These are phyloP conservation scores for Sphaerophoria taeniata DNA, from an alignment of 2,888 invertebrate species.

Conservation along the genomic window DNA sequence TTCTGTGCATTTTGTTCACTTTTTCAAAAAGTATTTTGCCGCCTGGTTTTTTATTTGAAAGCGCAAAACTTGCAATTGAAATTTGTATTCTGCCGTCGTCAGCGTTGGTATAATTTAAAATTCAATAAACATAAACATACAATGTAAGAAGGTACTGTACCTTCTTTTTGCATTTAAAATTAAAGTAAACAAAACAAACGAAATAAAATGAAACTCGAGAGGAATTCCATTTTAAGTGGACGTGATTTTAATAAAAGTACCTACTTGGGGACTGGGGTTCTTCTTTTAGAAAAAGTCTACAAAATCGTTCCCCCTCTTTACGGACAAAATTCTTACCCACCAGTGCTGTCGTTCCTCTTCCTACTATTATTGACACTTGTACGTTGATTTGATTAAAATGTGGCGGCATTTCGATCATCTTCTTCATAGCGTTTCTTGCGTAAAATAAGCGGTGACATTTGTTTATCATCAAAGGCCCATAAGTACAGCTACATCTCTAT, in stretches of 20 bases:
- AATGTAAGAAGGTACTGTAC: background rate
- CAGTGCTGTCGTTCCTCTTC: too few species aligned
- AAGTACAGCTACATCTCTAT: too few species aligned
- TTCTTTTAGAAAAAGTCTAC: background rate
- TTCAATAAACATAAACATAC: background rate
- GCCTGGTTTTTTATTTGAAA: background rate
- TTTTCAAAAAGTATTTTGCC: background rate
- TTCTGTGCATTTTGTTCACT: background rate
- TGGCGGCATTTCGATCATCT: too few species aligned
- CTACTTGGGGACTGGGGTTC: background rate
- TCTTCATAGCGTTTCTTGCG: too few species aligned
- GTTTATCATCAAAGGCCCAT: too few species aligned
- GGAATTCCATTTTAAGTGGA: background rate
- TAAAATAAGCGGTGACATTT: too few species aligned
- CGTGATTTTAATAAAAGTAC: conserved; percentile 18
- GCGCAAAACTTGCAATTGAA: background rate
- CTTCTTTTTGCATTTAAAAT: conserved; percentile 5
- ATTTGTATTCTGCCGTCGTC: background rate
- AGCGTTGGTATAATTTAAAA: conserved; percentile 7
- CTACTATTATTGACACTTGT: too few species aligned
- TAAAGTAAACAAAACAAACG: background rate
- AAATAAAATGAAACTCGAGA: background rate
- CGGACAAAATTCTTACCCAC: too few species aligned
- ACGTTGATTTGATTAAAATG: too few species aligned
- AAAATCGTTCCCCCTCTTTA: too few species aligned